Base-by-base conservation (phyloP, 1,140 invertebrate genomes). In the Nebria ingens region DNA sequence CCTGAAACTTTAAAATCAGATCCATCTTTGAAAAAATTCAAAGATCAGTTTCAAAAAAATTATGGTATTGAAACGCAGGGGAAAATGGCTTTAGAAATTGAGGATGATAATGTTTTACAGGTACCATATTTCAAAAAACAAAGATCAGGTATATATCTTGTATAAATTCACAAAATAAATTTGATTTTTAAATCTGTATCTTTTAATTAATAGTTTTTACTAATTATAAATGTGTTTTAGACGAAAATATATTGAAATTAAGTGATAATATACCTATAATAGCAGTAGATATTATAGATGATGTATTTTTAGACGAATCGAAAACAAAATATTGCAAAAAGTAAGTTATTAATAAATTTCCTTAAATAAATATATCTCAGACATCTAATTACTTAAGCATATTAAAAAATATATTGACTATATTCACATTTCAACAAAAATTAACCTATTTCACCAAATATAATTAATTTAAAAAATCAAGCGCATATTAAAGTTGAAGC, bases 231-330 rank as follows among this genome's bases (percentile, higher is more conserved):
- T n/a, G n/a, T n/a, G n/a, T n/a, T n/a, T n/a, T n/a, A n/a, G n/a
- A n/a, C n/a, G n/a, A n/a, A n/a, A n/a, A n/a, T n/a, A n/a, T n/a
- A n/a, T n/a, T n/a, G n/a, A n/a, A n/a, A n/a, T n/a, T n/a, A n/a
- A n/a, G n/a, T n/a, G n/a, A n/a, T n/a, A n/a, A n/a, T n/a, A 17
- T 45, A 12, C 40, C 40, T 45, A 3, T 11, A 45, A 17, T 45
- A 12, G 15, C 6, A 12, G 40, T 45, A 4, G 40, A 45, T 4
- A 11, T 45, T 4, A 45, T 17, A 11, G 40, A 45, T 45, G 40
- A 45, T 6, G 40, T 45, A 45, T 45, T 45, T 45, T 53, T 53
- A 13, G 19, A 53, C 12, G 19, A 53, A 53, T 13, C 25, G 29
- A 9, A 19, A 34, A 11, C 20, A n/a, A 53, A 25, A 53, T 12